Base-by-base conservation (phyloP, 2,797 vertebrate species). In the Chrosomus eos region DNA sequence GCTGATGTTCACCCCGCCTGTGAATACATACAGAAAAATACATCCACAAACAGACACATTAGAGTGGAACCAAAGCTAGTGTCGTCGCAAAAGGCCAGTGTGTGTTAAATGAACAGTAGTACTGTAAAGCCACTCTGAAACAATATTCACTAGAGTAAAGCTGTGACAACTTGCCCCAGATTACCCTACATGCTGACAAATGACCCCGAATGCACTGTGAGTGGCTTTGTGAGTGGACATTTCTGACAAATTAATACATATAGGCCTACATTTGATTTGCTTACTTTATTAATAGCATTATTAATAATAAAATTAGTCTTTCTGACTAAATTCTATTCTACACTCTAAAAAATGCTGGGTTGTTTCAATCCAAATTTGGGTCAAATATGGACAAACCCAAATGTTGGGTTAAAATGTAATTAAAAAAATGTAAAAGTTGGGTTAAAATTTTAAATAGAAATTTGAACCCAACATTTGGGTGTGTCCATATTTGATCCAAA, bases 1-100 rank as follows among this genome's bases (percentile, higher is more conserved):
- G 91, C 97, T 99, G 92, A 99, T 97, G 89, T 99, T 99, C 90
- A 99, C 98, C 8, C 93, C 96, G 0, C 94, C 94, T 89, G 95
- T 94, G 91, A 28, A 79, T 55, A 85, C 7, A 86, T 21, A 58
- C 23, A 71, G 18, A 26, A 31, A 45, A 62, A 75, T 33, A 67
- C 16, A 36, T 55, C 36, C 38, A 23, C 18, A 14, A 48, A 26
- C 40, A 36, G 19, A 82, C 55, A 82, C 26, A 33, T 73, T 64
- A 58, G 31, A 60, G 7, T 28, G 26, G 11, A 8, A 3, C 62
- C 4, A 31, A 53, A 38, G 11, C 4, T 26, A n/a, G 16, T 11
- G 31, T 5, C 26, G 74, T 26, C 23, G 9, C 7, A 40, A 60
- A 55, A 48, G 11, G 21, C 2, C 48, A 8, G 53, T 55, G 23